Evolutionary conservation across 2,888 invertebrate species (phyloP).

Genomic region (Drosophila koepferae): DNA sequence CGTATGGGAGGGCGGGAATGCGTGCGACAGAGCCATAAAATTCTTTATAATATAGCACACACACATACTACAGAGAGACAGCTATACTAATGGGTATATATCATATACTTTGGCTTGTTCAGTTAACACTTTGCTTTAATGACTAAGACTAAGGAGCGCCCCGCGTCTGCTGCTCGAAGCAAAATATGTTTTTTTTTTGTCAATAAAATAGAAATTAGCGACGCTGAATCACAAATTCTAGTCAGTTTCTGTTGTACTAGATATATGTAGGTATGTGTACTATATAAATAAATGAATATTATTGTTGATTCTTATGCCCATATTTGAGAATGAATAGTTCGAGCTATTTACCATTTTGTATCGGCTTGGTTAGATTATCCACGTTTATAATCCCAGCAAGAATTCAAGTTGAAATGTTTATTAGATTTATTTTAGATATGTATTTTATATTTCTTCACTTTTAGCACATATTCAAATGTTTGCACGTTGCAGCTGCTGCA

Average conservation of each 20-base stretch:
- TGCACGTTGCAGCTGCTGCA: slow-evolving; percentile 57
- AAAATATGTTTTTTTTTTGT: slow-evolving; percentile 46
- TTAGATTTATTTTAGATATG: slow-evolving; percentile 31
- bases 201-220: slow-evolving; percentile 78
- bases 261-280: slow-evolving; percentile 4
- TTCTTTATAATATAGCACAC: slow-evolving; percentile 57
- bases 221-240: slow-evolving; percentile 72
- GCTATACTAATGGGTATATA: slow-evolving; percentile 16
- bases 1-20: slow-evolving; percentile 53
- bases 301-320: slow-evolving; percentile 24
- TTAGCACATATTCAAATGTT: slow-evolving; percentile 64
- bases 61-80: slow-evolving; percentile 31
- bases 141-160: slow-evolving; percentile 82
- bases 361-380: slow-evolving; percentile 36
- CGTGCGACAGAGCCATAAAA: slow-evolving; percentile 67
- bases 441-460: slow-evolving; percentile 42
- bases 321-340: slow-evolving; percentile 5
- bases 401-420: slow-evolving; percentile 39
- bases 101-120: slow-evolving; percentile 51
- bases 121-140: slow-evolving; percentile 69
- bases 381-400: slow-evolving; percentile 53
- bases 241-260: slow-evolving; percentile 33
- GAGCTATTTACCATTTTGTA: slow-evolving; percentile 78
- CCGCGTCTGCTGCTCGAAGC: slow-evolving; percentile 40
- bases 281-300: slow-evolving; percentile 15